Evolutionary conservation across 2,888 invertebrate genomes (phyloP).

Genomic region (Exephanes ischioxanthus): DNA sequence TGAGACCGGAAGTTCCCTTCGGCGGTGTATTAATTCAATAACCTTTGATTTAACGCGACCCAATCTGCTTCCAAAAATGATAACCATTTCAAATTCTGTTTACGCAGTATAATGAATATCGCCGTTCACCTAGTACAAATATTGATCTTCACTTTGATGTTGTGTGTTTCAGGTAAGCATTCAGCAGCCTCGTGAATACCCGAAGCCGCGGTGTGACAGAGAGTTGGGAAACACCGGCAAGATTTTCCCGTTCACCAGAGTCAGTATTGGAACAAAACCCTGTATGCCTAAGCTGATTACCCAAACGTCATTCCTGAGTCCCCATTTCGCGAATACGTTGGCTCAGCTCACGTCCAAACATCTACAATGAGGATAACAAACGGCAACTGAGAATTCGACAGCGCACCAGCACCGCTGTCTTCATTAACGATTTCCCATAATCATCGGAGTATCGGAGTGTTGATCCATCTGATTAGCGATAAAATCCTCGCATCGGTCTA

Average conservation of each 20-base stretch:
- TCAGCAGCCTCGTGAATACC: background rate
- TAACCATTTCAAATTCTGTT: background rate
- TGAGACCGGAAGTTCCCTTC: background rate
- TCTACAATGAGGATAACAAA: background rate
- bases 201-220: background rate
- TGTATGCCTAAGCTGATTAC: background rate
- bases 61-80: background rate
- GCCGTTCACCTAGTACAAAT: background rate
- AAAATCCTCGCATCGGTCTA: background rate
- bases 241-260: background rate
- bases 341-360: background rate
- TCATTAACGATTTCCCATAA: background rate
- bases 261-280: background rate
- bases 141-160: slow-evolving; percentile 12
- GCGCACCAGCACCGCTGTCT: background rate
- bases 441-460: background rate
- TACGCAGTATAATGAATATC: background rate
- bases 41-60: background rate
- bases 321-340: background rate
- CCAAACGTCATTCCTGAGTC: background rate
- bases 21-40: background rate
- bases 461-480: background rate
- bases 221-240: background rate
- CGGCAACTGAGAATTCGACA: background rate
- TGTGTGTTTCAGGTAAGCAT: slow-evolving; percentile 41